Base-by-base conservation (phyloP, 2,797 vertebrate genomes). In the Lepilemur septentrionalis region DNA sequence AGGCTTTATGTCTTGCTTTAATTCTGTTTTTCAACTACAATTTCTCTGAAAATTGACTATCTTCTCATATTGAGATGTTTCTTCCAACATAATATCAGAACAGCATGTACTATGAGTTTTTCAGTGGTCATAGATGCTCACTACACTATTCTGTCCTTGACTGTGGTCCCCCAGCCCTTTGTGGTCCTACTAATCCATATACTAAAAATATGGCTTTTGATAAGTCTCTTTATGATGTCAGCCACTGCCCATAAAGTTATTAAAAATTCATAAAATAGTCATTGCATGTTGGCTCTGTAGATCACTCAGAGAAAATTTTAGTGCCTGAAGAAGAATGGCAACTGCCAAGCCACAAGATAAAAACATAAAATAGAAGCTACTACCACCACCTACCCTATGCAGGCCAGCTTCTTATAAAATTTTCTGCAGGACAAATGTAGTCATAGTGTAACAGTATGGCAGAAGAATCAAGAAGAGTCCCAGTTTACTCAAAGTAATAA, bases 71-170 rank as follows among this genome's bases (percentile, higher is more conserved):
- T 72, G 78, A 94, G 61, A 94, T 79, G 46, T 22, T 82, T n/a
- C 38, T 89, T 93, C 48, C 72, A 92, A 89, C 57, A 35, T 82
- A 96, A 55, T 67, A 72, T 61, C 75, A 94, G 87, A 89, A 70
- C 1, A 52, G n/a, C 25, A 38, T 23, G 28, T 41, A 13, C 13
- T 48, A 1, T 10, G 23, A 82, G 32, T 48, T 65, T 84, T 81
- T 67, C 79, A 65, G 25, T 48, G 65, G 5, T 18, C 61, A 4
- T 61, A 83, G 8, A 15, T 78, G 22, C 38, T 76, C 41, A 78
- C 10, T 13, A 67, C 89, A 95, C 7, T 69, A 50, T n/a, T 82
- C 7, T 95, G 8, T 70, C 76, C 12, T 89, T 3, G 4, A 55
- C 14, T 57, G 5, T 14, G 20, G 32, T 38, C 75, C 38, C 7